phyloP scores from a whole-genome alignment of 2,797 vertebrate species.

The Rhinoraja longicauda region DNA sequence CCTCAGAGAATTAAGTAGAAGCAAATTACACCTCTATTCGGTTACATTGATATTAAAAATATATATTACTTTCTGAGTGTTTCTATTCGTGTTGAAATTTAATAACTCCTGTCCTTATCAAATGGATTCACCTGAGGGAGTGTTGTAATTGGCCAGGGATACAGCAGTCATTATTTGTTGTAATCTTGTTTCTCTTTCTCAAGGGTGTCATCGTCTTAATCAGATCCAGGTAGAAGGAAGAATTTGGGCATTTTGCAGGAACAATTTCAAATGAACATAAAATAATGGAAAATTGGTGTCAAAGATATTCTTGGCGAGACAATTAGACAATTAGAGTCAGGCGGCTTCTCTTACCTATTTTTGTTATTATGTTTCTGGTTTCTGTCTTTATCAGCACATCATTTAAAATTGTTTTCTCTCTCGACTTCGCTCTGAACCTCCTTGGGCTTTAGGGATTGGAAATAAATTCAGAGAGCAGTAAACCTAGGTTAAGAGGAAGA shows the following conservation, averaged over 20 bases:
- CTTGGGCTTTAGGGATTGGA: not conserved
- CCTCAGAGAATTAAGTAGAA: not conserved
- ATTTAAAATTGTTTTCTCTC: not conserved
- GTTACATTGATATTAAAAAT: not conserved
- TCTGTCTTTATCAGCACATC: not conserved
- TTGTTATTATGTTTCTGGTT: not conserved
- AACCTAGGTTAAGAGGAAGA: not conserved
- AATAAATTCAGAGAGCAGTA: not conserved
- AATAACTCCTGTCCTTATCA: not conserved
- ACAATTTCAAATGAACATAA: not conserved
- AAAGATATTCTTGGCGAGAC: constrained; percentile 6
- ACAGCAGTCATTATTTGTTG: not conserved
- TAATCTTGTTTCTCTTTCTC: constrained; percentile 6
- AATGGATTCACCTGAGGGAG: not conserved
- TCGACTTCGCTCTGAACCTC: not conserved
- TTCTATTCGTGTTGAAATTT: constrained; percentile 4
- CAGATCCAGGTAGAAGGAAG: not conserved
- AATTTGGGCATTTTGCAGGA: constrained; percentile 15
- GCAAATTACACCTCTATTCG: not conserved
- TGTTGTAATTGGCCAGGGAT: constrained; percentile 10
- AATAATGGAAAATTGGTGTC: constrained; percentile 26
- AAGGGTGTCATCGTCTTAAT: not conserved
- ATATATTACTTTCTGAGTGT: not conserved
- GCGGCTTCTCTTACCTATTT: not conserved
- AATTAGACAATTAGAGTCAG: not conserved